Conservation (phyloP, 1,140 invertebrate species). For the Wiebesia pumilae region DNA sequence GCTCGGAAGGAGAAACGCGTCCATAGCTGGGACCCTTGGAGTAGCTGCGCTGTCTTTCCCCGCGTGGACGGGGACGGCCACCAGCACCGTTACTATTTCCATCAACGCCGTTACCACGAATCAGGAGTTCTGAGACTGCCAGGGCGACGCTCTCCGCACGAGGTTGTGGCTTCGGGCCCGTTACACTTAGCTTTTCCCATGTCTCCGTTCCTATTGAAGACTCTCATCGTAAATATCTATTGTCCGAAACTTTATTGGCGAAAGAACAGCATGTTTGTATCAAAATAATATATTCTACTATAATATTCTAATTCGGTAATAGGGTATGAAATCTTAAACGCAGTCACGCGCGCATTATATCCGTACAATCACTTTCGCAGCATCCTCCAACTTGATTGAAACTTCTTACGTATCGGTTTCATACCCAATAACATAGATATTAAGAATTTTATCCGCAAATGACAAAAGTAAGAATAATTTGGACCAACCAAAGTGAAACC, state of each 20-base stretch:
- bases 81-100: slow-evolving; percentile 15
- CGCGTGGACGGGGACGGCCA: slow-evolving; percentile 1
- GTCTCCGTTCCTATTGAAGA: slow-evolving; percentile 79
- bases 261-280: too few relatives aligned
- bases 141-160: slow-evolving; percentile 80
- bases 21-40: slow-evolving; percentile 18
- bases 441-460: too few relatives aligned
- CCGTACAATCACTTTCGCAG: too few relatives aligned
- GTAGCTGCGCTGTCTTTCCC: slow-evolving; percentile 17
- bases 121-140: slow-evolving; percentile 77
- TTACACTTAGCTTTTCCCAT: slow-evolving; percentile 85
- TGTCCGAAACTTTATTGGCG: too few relatives aligned
- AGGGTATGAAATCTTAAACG: too few relatives aligned
- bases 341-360: too few relatives aligned
- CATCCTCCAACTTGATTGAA: too few relatives aligned
- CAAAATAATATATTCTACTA: too few relatives aligned
- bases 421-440: too few relatives aligned
- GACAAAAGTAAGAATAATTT: neutral
- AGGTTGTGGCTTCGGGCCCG: slow-evolving; percentile 82
- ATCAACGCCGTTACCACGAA: slow-evolving; percentile 65
- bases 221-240: slow-evolving; percentile 16
- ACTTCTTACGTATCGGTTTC: too few relatives aligned
- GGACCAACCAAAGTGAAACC: slow-evolving; percentile 87
- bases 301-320: too few relatives aligned
- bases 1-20: slow-evolving; percentile 68